Percentiles rank a stretch among this genome's conserved stretches.
Conservation (phyloP, 2,888 invertebrate species). For the Chironomus tentans region DNA sequence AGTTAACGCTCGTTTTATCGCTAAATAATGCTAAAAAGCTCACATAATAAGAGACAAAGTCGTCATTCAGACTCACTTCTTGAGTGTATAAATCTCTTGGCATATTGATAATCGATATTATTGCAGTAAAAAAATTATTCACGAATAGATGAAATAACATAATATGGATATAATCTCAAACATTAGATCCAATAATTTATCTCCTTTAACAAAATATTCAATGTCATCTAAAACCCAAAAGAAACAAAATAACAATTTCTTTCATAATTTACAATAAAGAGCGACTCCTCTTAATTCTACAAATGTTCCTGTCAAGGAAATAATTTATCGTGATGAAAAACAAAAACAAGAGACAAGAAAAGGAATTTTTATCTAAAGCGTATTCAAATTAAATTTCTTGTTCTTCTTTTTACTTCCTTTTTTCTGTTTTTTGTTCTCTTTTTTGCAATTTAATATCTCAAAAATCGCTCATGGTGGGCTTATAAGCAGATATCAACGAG, state of each 20-base stretch:
- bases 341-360: not conserved
- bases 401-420: not conserved
- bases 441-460: not conserved
- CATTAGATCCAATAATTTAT: too few species aligned
- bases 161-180: too few species aligned
- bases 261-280: too few species aligned
- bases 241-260: not conserved
- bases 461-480: not conserved
- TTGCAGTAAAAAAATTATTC: too few species aligned
- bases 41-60: too few species aligned
- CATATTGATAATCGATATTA: too few species aligned
- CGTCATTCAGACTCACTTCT: too few species aligned
- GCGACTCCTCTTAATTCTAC: too few species aligned
- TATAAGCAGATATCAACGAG: not conserved
- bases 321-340: not conserved
- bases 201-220: not conserved
- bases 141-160: too few species aligned
- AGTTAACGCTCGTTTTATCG: too few species aligned
- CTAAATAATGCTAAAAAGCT: too few species aligned
- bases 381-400: not conserved
- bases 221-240: not conserved
- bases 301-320: not conserved
- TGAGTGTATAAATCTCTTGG: too few species aligned
- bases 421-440: not conserved
- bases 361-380: not conserved